Conservation (phyloP, 1,140 invertebrate genomes). For the Drosophila melanogaster region Release_6_plus_ISO1_MT NT_037436.4:22339501-22340000, state of each 20-base stretch:
- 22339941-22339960: conserved; percentile 25
- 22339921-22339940: conserved; percentile 49
- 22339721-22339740: background rate
- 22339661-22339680: conserved; percentile 16
- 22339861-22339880: conserved; percentile 77
- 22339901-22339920: conserved; percentile 74
- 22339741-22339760: conserved; percentile 53
- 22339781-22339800: conserved; percentile 62
- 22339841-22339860: conserved; percentile 61
- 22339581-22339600: conserved; percentile 42
- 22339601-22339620: conserved; percentile 45
- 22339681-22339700: conserved; percentile 19
- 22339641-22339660: too few species aligned
- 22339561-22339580: conserved; percentile 28
- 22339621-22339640: conserved; percentile 16
- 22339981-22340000: conserved; percentile 37
- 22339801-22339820: conserved; percentile 47
- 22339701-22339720: conserved; percentile 47
- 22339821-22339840: conserved; percentile 11
- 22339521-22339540: background rate
- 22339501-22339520: background rate
- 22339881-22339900: conserved; percentile 81
- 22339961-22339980: conserved; percentile 12
- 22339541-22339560: background rate
- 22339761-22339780: conserved; percentile 48